phyloP scores from a whole-genome alignment of 2,888 invertebrate genomes.

The Drosophila prostipennis region DNA sequence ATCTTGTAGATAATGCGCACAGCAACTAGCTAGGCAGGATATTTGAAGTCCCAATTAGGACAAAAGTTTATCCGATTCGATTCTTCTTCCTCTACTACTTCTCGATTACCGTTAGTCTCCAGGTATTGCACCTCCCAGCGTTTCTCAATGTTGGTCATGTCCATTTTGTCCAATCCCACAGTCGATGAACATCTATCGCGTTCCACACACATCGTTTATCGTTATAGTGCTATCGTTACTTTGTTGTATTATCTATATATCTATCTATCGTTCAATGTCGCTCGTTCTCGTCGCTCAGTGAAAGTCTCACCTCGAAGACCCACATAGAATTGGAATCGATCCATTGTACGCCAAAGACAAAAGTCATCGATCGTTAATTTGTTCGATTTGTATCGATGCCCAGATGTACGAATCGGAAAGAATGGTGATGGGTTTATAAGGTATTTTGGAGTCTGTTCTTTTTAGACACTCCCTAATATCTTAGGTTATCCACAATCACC shows the following conservation, averaged over 20 bases:
- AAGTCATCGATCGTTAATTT: constrained; percentile 12
- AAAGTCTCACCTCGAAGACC: constrained; percentile 28
- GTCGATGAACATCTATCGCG: constrained; percentile 17
- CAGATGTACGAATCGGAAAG: not conserved
- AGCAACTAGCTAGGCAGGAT: constrained; percentile 52
- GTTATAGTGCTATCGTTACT: constrained; percentile 25
- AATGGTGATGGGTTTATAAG: not conserved
- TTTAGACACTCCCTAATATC: too few relatives aligned
- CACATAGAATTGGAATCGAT: constrained; percentile 53
- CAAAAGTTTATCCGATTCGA: constrained; percentile 7
- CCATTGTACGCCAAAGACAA: constrained; percentile 8
- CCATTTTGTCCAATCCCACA: constrained; percentile 2
- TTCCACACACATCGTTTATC: constrained; percentile 23
- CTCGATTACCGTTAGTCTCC: constrained; percentile 31
- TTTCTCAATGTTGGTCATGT: constrained; percentile 21
- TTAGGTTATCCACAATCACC: too few relatives aligned
- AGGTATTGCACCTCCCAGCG: constrained; percentile 52
- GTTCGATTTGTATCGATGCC: not conserved
- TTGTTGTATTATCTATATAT: not conserved
- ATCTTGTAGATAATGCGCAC: constrained; percentile 74
- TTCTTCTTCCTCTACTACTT: not conserved
- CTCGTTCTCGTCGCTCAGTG: constrained; percentile 5
- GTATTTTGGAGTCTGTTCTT: not conserved
- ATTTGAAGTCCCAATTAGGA: constrained; percentile 14
- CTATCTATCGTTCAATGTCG: constrained; percentile 1